These are phyloP conservation scores for Luffia ferchaultella DNA, from an alignment of 2,888 invertebrate species.

Conservation along the genomic window DNA sequence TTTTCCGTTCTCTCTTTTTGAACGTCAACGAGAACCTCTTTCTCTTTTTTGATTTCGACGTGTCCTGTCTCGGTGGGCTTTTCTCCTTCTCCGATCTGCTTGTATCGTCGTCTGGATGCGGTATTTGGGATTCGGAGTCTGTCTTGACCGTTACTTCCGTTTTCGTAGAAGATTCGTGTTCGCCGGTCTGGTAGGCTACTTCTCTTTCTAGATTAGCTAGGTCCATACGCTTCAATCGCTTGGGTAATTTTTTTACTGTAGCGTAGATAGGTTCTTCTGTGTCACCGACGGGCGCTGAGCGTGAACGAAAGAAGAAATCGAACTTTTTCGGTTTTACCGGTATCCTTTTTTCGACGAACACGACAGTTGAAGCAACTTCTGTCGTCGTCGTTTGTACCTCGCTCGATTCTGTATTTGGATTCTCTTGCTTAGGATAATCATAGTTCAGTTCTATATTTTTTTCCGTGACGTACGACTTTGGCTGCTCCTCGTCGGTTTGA, in stretches of 20 bases:
- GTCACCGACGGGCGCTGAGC: conserved; percentile 60
- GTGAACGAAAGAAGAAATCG: conserved; percentile 55
- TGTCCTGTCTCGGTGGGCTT: conserved; percentile 42
- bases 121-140: conserved; percentile 39
- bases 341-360: conserved; percentile 56
- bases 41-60: conserved; percentile 54
- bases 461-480: conserved; percentile 53
- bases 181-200: conserved; percentile 48
- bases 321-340: conserved; percentile 54
- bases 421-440: conserved; percentile 52
- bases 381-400: conserved; percentile 44
- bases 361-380: conserved; percentile 59
- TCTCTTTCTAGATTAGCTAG: conserved; percentile 56
- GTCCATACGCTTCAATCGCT: conserved; percentile 54
- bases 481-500: conserved; percentile 26
- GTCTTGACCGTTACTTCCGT: conserved; percentile 51
- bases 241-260: conserved; percentile 58
- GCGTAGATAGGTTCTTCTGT: conserved; percentile 60
- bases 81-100: conserved; percentile 52
- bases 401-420: conserved; percentile 35
- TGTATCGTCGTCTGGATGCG: conserved; percentile 52
- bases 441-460: conserved; percentile 60
- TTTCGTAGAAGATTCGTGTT: conserved; percentile 47
- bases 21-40: conserved; percentile 55
- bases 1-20: conserved; percentile 54